These are phyloP conservation scores for Machimus atricapillus DNA, from an alignment of 2,888 invertebrate genomes.

Conservation along the genomic window DNA sequence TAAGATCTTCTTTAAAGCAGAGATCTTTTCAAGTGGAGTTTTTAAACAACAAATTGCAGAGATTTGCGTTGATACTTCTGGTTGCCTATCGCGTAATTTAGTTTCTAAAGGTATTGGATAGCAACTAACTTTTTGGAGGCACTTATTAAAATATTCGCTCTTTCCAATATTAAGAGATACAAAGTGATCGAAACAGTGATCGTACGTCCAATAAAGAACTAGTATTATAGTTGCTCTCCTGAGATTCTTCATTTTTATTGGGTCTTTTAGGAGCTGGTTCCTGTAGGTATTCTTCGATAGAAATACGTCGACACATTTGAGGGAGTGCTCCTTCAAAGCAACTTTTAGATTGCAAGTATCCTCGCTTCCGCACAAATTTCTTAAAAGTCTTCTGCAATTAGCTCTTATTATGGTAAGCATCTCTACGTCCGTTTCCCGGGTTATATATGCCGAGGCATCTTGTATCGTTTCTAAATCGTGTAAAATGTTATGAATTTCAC, in stretches of 20 bases:
- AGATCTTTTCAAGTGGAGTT: neutral
- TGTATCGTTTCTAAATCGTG: neutral
- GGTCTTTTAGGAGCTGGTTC: neutral
- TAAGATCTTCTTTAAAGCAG: neutral
- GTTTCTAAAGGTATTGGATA: neutral
- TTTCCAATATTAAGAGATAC: neutral
- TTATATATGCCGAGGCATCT: neutral
- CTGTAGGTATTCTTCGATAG: neutral
- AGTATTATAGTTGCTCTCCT: neutral
- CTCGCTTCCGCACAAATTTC: neutral
- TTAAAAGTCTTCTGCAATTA: neutral
- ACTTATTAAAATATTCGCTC: neutral
- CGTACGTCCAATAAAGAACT: neutral
- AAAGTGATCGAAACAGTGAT: neutral
- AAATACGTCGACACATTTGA: neutral
- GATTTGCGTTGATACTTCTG: neutral
- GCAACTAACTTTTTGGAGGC: neutral
- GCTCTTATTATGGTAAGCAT: neutral
- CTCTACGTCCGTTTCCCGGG: neutral
- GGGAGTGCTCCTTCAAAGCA: neutral
- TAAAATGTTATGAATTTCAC: neutral
- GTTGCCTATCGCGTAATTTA: neutral
- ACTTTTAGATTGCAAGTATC: neutral
- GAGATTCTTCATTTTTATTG: neutral
- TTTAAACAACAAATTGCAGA: neutral